These are phyloP conservation scores for Epizoanthus scotinus DNA, from an alignment of 92 coral and sea anemone genomes.

Conservation along the genomic window DNA sequence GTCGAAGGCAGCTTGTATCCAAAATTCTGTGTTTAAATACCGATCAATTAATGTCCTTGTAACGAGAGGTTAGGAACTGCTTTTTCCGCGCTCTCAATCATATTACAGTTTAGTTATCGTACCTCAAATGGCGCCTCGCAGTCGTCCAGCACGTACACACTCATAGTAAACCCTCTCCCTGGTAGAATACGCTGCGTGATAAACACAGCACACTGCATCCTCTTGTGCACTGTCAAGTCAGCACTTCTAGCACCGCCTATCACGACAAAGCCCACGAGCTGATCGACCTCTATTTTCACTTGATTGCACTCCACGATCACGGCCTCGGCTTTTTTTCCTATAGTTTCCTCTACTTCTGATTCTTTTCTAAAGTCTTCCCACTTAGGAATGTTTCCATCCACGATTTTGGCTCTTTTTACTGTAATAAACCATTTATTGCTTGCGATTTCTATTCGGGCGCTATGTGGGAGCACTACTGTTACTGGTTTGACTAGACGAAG, in stretches of 20 bases:
- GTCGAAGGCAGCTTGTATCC: too few species aligned
- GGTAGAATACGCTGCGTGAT: constrained; percentile 39
- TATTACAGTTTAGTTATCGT: too few species aligned
- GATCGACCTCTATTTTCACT: constrained; percentile 45
- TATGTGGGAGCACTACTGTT: constrained; percentile 60
- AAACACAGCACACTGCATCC: constrained; percentile 70
- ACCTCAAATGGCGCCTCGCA: constrained; percentile 77
- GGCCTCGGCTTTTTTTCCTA: background rate
- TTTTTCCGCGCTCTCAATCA: too few species aligned
- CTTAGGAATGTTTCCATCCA: background rate
- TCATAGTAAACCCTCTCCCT: constrained; percentile 46
- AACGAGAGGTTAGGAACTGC: too few species aligned
- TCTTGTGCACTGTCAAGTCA: constrained; percentile 54
- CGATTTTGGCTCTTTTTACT: constrained; percentile 23
- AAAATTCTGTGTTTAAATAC: too few species aligned
- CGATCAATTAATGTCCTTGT: too few species aligned
- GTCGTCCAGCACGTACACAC: constrained; percentile 70
- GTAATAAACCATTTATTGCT: constrained; percentile 54
- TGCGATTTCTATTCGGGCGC: constrained; percentile 45
- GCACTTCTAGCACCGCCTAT: constrained; percentile 53
- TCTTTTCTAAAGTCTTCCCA: constrained; percentile 21
- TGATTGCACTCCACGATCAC: constrained; percentile 33
- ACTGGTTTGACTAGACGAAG: constrained; percentile 20
- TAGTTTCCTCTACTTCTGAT: background rate
- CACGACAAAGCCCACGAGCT: constrained; percentile 53